Conservation (phyloP, 2,113 vertebrate species). For the Acinonyx jubatus region DNA sequence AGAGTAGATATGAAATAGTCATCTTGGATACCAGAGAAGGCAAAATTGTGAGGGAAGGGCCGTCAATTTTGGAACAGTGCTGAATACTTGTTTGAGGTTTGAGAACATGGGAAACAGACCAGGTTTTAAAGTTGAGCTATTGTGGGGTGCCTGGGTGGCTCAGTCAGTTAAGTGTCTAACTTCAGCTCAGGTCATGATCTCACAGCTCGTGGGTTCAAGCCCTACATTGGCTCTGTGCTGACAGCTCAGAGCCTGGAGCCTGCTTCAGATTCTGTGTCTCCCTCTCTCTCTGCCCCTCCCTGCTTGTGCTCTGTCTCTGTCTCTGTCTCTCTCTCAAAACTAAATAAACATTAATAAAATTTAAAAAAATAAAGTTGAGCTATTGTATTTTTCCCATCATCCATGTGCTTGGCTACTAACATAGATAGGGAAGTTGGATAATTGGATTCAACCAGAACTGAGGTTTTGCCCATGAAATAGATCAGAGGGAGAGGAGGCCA, state of each 20-base stretch:
- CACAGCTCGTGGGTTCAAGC: no score
- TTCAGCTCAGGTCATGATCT: no score
- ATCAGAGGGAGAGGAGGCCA: background rate
- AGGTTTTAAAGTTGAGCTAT: background rate
- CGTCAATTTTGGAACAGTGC: background rate
- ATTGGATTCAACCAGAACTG: background rate
- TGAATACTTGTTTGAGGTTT: background rate
- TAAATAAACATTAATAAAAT: no score
- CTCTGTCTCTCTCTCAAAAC: no score
- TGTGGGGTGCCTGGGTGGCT: background rate
- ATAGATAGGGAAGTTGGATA: background rate
- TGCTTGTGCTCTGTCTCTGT: no score
- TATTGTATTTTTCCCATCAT: slow-evolving; percentile 16
- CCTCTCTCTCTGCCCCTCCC: no score
- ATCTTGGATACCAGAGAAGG: background rate
- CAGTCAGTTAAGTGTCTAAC: no score
- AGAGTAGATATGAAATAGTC: background rate
- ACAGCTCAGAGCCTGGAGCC: no score
- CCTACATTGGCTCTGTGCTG: no score
- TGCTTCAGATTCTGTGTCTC: no score
- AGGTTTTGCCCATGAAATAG: background rate
- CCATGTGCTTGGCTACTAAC: background rate
- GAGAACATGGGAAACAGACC: slow-evolving; percentile 15
- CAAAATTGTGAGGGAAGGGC: background rate
- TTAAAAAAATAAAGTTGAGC: background rate